Evolutionary conservation across 1,140 invertebrate species (phyloP).

Genomic region (Drosophila punjabiensis): DNA sequence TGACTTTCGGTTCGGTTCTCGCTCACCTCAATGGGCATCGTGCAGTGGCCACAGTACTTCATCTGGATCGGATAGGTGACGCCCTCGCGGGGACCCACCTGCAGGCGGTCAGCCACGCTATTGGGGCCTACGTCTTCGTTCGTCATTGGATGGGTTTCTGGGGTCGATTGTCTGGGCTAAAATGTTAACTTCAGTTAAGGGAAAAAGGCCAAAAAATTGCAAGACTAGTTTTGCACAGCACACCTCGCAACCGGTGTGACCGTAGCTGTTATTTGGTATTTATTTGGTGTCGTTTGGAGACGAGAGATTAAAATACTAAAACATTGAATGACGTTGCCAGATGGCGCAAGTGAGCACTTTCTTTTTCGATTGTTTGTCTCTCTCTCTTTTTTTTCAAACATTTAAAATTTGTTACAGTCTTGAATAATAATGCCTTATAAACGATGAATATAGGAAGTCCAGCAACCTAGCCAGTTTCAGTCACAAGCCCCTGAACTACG

Average conservation of each 20-base stretch:
- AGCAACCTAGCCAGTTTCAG: no score
- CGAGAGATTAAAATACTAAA: background rate
- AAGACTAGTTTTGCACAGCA: slow-evolving; percentile 23
- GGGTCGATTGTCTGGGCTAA: slow-evolving; percentile 16
- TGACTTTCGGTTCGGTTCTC: background rate
- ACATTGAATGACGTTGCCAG: background rate
- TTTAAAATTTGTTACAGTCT: no score
- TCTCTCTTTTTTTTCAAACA: no score
- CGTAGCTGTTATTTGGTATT: background rate
- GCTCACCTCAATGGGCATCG: slow-evolving; percentile 93
- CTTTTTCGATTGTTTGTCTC: no score
- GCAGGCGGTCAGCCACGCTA: slow-evolving; percentile 71
- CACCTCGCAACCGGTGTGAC: slow-evolving; percentile 10
- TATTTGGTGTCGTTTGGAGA: no score
- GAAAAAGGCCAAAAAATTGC: slow-evolving; percentile 12
- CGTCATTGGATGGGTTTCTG: slow-evolving; percentile 49
- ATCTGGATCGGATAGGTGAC: slow-evolving; percentile 94
- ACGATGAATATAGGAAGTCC: no score
- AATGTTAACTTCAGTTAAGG: slow-evolving; percentile 4
- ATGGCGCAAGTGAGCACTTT: background rate
- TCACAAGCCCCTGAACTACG: no score
- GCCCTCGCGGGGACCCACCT: slow-evolving; percentile 80
- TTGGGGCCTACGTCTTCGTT: slow-evolving; percentile 44
- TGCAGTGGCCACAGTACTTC: slow-evolving; percentile 97
- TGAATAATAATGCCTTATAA: no score